Evolutionary conservation across 92 coral and sea anemone genomes (phyloP).

Genomic region (Zoanthus sansibaricus): DNA sequence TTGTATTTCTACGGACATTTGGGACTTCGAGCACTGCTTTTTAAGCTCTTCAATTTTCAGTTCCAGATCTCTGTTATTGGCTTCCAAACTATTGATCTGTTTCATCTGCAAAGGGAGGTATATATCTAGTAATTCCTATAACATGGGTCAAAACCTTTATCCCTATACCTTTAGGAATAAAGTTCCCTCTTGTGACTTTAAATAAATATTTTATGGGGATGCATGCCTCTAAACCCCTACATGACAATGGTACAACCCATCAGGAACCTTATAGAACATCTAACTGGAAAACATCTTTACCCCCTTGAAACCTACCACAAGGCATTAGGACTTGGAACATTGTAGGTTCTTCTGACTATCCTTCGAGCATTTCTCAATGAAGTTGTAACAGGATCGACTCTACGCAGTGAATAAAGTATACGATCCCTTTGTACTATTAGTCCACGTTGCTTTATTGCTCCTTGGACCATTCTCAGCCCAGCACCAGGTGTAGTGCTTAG

Average conservation of each 20-base stretch:
- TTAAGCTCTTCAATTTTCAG: conserved; percentile 62
- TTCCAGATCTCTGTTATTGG: conserved; percentile 63
- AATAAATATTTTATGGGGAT: not conserved
- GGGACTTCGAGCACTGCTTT: conserved; percentile 59
- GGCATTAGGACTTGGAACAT: conserved; percentile 65
- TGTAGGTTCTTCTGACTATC: conserved; percentile 66
- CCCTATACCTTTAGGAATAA: not conserved
- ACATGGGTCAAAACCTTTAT: not conserved
- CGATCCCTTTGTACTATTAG: conserved; percentile 59
- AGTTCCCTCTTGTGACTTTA: not conserved
- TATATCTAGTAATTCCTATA: not conserved
- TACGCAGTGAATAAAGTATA: conserved; percentile 63
- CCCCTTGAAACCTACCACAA: conserved; percentile 60
- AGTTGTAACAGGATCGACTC: conserved; percentile 75
- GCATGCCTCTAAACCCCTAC: not conserved
- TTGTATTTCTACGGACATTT: conserved; percentile 58
- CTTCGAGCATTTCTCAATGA: conserved; percentile 68
- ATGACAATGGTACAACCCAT: not conserved
- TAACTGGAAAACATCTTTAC: not conserved
- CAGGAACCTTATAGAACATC: not conserved
- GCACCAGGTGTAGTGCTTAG: conserved; percentile 61
- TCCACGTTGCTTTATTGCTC: conserved; percentile 51
- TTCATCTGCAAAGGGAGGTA: not conserved
- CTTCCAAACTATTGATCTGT: conserved; percentile 67
- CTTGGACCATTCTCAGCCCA: conserved; percentile 73